Base-by-base conservation (phyloP, 2,888 invertebrate species). In the Ophion slaviceki region DNA sequence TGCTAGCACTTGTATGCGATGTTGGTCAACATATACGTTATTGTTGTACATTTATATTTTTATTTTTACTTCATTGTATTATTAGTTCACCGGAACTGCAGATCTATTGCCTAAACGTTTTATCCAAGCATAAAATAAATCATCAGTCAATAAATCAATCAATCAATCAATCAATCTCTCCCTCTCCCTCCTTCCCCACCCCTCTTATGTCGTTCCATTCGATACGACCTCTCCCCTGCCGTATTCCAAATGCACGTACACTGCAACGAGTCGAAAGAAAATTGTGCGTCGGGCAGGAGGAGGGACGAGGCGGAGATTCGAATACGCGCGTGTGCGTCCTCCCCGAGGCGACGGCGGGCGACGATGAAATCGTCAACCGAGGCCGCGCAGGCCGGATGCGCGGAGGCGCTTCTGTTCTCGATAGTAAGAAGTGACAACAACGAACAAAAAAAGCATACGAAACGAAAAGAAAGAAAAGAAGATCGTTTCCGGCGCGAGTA, bases 311-410 rank as follows among this genome's bases (percentile, higher is more conserved):
- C 24, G 85, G 53, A 57, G 67, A 57, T 66, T 57, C 59, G 47
- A 32, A 11, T 47, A 14, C 3, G 14, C 14, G 11, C 14, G 40
- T 40, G 40, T 40, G 8, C 7, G 40, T 40, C 45, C 47, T 64
- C 64, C 24, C 2, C 61, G 40, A 20, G 45, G 24, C 53, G 62
- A 47, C 75, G 36, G 24, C 14, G 74, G 36, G 70, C 53, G 62
- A 79, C 78, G 80, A 82, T 72, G 67, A 82, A 79, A 77, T 72
- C 77, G 59, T 74, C 77, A 68, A 79, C 76, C 71, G 45, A 47
- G 70, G 67, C 71, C 20, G 45, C 61, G 80, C 45, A 40, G 76
- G 40, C 86, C 83, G 86, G 86, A 86, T 86, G 86, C 68, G 78
- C 47, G 47, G 47, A 74, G 80, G 74, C 68, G 68, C n/a, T 36